These are phyloP conservation scores for Grantiella picta DNA, from an alignment of 2,113 vertebrate species.

Conservation along the genomic window DNA sequence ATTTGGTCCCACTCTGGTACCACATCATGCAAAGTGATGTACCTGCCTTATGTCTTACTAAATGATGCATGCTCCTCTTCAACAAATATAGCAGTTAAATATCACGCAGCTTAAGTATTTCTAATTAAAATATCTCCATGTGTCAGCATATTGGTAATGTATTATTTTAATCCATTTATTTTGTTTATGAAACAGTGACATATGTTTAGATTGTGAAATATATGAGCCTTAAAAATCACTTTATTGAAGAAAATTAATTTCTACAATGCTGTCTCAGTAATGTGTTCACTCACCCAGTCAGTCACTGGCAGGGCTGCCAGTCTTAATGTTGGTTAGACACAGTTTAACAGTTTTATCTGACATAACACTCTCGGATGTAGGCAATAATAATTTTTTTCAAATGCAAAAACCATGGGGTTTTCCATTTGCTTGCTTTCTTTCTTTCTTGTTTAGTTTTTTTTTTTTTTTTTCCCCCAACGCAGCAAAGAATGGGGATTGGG, in stretches of 20 bases:
- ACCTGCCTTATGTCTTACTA: slow-evolving; percentile 78
- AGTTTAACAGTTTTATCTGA: slow-evolving; percentile 84
- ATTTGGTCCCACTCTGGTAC: slow-evolving; percentile 60
- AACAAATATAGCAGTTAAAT: slow-evolving; percentile 80
- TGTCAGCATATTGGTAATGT: slow-evolving; percentile 91
- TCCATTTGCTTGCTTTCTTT: slow-evolving; percentile 6
- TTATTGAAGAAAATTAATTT: slow-evolving; percentile 98
- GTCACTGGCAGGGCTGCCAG: slow-evolving; percentile 83
- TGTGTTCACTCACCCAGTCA: slow-evolving; percentile 89
- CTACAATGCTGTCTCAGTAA: slow-evolving; percentile 88
- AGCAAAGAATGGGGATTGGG: slow-evolving; percentile 39
- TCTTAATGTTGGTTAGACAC: slow-evolving; percentile 88
- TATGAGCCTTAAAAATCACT: slow-evolving; percentile 95
- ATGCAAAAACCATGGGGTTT: slow-evolving; percentile 1
- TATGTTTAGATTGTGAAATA: slow-evolving; percentile 96
- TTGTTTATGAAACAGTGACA: slow-evolving; percentile 86
- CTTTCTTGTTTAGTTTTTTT: neutral
- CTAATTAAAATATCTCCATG: slow-evolving; percentile 92
- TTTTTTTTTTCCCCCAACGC: neutral
- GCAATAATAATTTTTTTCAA: slow-evolving; percentile 59
- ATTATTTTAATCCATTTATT: slow-evolving; percentile 98
- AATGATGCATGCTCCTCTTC: slow-evolving; percentile 74
- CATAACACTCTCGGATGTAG: slow-evolving; percentile 77
- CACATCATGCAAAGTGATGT: slow-evolving; percentile 65
- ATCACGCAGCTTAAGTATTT: slow-evolving; percentile 79